Conservation (phyloP, 2,797 vertebrate species). For the Aphelocoma californica region DNA sequence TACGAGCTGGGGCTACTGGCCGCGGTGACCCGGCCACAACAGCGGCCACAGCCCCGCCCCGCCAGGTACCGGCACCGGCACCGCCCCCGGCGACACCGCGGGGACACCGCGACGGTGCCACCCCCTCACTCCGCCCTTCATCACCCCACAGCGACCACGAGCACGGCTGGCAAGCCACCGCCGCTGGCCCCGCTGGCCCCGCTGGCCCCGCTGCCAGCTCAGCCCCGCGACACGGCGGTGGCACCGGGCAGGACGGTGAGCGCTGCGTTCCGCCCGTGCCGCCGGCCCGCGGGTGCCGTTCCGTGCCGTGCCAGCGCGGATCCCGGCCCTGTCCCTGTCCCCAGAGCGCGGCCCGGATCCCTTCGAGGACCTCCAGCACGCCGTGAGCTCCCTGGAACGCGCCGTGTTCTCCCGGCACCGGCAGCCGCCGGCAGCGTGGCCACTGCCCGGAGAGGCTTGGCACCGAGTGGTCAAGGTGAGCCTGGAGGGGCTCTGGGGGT, state of each 20-base stretch:
- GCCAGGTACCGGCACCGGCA: conserved; percentile 61
- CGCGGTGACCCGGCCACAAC: background rate
- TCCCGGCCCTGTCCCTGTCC: background rate
- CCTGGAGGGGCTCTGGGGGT: no score
- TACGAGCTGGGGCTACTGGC: conserved; percentile 76
- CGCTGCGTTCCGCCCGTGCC: no score
- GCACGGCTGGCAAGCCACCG: background rate
- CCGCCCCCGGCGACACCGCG: background rate
- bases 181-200: background rate
- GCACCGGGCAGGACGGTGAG: background rate
- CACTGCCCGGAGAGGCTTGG: conserved; percentile 68
- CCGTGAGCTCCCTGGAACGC: conserved; percentile 84
- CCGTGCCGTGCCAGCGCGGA: background rate
- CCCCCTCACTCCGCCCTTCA: background rate
- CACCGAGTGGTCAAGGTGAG: conserved; percentile 75
- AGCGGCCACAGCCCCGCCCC: background rate
- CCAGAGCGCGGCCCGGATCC: conserved; percentile 59
- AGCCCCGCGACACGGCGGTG: rapidly evolving
- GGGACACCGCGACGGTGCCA: background rate
- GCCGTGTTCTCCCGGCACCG: conserved; percentile 77
- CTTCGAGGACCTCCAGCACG: conserved; percentile 81
- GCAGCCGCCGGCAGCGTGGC: conserved; percentile 30
- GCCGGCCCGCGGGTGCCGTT: no score
- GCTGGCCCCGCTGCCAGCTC: background rate
- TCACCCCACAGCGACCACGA: background rate